Evolutionary conservation across 2,888 invertebrate species (phyloP).

Genomic region (Dinocampus coccinellae): DNA sequence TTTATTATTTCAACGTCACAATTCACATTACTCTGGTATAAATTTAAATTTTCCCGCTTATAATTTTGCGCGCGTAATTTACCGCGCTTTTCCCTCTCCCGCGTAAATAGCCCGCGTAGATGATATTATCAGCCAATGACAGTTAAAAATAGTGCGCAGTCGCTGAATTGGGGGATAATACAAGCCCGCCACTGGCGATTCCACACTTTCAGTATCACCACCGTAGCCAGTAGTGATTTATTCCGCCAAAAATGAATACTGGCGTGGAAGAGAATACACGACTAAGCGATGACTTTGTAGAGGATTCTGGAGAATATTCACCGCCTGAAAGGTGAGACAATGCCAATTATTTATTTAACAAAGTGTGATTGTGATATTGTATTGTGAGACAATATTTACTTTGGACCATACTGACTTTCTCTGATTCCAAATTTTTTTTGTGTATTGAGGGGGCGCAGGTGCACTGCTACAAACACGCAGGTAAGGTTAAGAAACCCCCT

Average conservation of each 20-base stretch:
- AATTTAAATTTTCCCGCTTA: conserved; percentile 17
- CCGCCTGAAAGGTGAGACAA: conserved; percentile 56
- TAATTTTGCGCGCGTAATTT: conserved; percentile 8
- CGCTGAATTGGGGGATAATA: not conserved
- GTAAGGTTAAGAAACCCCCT: conserved; percentile 48
- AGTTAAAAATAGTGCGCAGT: not conserved
- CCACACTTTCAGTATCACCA: conserved; percentile 18
- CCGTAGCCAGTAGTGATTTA: conserved; percentile 44
- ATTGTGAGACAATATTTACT: not conserved
- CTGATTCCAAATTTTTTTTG: conserved; percentile 18
- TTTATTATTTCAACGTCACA: not conserved
- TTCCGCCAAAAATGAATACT: conserved; percentile 62
- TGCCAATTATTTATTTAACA: not conserved
- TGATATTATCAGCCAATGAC: conserved; percentile 7
- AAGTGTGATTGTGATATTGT: not conserved
- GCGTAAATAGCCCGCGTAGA: not conserved
- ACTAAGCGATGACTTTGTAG: conserved; percentile 44
- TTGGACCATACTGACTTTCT: conserved; percentile 48
- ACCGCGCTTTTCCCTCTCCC: conserved; percentile 19
- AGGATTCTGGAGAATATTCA: conserved; percentile 53
- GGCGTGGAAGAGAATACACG: conserved; percentile 50
- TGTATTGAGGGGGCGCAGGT: conserved; percentile 52
- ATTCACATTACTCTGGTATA: not conserved
- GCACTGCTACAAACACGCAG: conserved; percentile 43
- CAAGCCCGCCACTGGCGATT: conserved; percentile 40